phyloP scores from a whole-genome alignment of 2,888 invertebrate species.

The Craniophora ligustri region DNA sequence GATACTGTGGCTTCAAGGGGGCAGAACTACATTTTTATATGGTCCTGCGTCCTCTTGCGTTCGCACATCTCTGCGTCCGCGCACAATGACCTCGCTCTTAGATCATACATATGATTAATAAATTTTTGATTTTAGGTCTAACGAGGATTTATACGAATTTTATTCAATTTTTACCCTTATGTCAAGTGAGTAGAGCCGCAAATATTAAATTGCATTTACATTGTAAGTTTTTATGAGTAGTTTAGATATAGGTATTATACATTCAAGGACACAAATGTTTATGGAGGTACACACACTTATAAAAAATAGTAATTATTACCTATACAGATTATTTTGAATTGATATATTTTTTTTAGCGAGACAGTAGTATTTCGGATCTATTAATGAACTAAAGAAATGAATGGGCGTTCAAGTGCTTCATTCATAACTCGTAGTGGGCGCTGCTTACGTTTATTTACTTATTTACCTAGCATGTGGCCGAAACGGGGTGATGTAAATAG shows the following conservation, averaged over 20 bases:
- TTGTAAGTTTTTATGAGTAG: neutral
- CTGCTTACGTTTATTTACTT: constrained; percentile 38
- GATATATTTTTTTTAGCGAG: too few relatives aligned
- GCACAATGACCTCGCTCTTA: constrained; percentile 80
- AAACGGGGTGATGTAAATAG: constrained; percentile 43
- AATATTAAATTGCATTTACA: constrained; percentile 2
- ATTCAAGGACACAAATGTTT: constrained; percentile 2
- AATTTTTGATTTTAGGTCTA: constrained; percentile 51
- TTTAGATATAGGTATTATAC: neutral
- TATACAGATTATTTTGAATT: neutral
- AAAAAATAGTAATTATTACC: neutral
- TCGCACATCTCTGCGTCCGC: constrained; percentile 69
- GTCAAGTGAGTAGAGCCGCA: constrained; percentile 5
- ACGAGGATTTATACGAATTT: constrained; percentile 28
- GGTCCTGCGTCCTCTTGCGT: constrained; percentile 77
- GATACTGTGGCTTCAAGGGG: constrained; percentile 78
- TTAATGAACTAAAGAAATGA: constrained; percentile 25
- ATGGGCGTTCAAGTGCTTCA: constrained; percentile 37
- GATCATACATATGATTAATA: constrained; percentile 61
- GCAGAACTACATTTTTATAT: constrained; percentile 82
- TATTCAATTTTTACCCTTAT: constrained; percentile 1
- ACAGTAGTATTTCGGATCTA: constrained; percentile 5
- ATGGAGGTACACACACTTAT: neutral
- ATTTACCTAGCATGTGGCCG: constrained; percentile 37
- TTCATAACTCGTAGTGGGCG: constrained; percentile 49